Conservation (phyloP, 2,113 vertebrate genomes). For the Prunella fulvescens region DNA sequence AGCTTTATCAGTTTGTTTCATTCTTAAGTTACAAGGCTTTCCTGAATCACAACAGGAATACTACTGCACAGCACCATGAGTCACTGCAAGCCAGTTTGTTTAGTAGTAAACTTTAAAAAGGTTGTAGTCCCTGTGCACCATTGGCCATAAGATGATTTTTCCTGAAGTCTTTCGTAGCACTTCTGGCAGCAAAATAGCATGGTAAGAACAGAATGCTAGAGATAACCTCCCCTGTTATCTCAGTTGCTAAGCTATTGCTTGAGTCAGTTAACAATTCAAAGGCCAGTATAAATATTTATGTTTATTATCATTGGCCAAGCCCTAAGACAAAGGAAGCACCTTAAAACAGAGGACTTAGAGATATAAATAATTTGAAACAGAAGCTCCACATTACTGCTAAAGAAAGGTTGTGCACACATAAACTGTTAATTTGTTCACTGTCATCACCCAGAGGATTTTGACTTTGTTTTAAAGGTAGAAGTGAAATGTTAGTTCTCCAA, state of each 20-base stretch:
- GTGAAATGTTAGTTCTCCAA: not conserved
- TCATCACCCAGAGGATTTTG: not conserved
- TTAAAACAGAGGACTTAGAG: not conserved
- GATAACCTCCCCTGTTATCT: not conserved
- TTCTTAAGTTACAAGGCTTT: not conserved
- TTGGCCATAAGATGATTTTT: not conserved
- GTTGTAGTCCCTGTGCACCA: not conserved
- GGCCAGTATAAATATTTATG: not conserved
- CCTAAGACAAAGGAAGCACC: not conserved
- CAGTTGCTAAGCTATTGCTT: slow-evolving; percentile 4
- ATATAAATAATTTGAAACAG: not conserved
- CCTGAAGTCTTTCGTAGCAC: not conserved
- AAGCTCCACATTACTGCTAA: not conserved
- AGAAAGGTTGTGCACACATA: not conserved
- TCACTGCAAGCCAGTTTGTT: not conserved
- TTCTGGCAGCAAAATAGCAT: not conserved
- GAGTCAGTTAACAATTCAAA: not conserved
- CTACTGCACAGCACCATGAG: not conserved
- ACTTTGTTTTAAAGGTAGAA: not conserved
- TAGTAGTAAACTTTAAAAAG: not conserved
- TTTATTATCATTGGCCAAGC: not conserved
- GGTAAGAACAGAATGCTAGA: not conserved
- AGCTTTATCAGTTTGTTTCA: not conserved
- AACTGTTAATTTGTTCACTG: not conserved
- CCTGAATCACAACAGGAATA: not conserved